Conservation (phyloP, 2,797 vertebrate species). For the Psittacula derbiana region DNA sequence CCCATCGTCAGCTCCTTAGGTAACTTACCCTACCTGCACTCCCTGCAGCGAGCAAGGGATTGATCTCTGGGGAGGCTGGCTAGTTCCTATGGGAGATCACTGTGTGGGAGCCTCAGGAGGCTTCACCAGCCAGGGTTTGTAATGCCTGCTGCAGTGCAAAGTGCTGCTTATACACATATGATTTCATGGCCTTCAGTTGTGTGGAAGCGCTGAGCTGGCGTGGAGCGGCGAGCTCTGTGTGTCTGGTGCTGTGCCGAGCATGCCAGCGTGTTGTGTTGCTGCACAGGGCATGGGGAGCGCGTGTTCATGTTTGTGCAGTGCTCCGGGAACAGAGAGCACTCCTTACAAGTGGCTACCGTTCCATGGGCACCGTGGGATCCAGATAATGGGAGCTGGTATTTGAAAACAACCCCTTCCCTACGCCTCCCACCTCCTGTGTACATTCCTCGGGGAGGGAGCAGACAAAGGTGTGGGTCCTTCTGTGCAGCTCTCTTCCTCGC, state of each 20-base stretch:
- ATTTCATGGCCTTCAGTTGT: not conserved
- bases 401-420: slow-evolving; percentile 22
- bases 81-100: slow-evolving; percentile 41
- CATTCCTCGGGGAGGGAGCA: not conserved
- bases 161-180: not conserved
- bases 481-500: not conserved
- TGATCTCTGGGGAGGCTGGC: slow-evolving; percentile 33
- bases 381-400: slow-evolving; percentile 36
- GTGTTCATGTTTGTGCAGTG: not conserved
- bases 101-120: slow-evolving; percentile 31
- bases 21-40: not conserved
- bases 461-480: not conserved
- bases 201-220: not conserved
- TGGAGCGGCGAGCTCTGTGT: not conserved
- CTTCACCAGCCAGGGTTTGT: not conserved
- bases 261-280: not conserved
- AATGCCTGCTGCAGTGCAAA: not conserved
- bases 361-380: not conserved
- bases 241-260: not conserved
- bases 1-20: not conserved
- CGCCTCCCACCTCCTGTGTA: not conserved
- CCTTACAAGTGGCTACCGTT: not conserved
- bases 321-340: not conserved
- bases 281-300: not conserved
- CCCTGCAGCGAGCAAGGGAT: not conserved